Base-by-base conservation (phyloP, 2,797 vertebrate genomes). In the Taenioides sp. region DNA sequence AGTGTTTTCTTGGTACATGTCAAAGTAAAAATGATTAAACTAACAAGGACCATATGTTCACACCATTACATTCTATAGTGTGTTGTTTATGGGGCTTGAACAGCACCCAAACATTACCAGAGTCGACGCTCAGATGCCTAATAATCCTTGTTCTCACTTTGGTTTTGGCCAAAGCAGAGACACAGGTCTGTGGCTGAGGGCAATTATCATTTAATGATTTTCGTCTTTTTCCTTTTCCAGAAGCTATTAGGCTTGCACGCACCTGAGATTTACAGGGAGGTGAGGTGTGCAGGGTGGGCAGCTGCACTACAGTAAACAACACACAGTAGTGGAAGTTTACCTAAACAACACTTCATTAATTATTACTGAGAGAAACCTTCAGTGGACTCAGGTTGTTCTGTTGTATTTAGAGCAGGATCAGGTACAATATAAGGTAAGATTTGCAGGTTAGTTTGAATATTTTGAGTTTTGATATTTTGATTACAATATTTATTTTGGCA, bases 121-220 rank as follows among this genome's bases (percentile, higher is more conserved):
- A 85, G 84, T 77, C 78, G 79, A 87, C 67, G 40, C 49, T 70
- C 75, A 63, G 61, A 63, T 84, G 76, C 79, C 84, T 90, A 89
- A 82, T 80, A 87, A 85, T 77, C 87, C 86, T 84, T 78, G 83
- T 90, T 88, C 83, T 87, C 28, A 59, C 75, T 85, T 79, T 75
- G 84, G 87, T 74, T 85, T 79, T 75, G 84, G 87, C 86, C 83
- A 73, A 87, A 91, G 84, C 84, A 85, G 81, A 80, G 82, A 78
- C 80, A 90, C 80, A 82, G 78, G 83, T 87, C 87, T 91, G 89
- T 87, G 79, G 85, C 85, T 70, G 61, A 86, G 74, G 81, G 88
- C 86, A 90, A 93, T 93, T 91, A 92, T 89, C 80, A 86, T 89
- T 92, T 91, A 91, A 91, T 86, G 83, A 91, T 92, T 92, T 90